A percentile compares a stretch with the other conserved stretches of the same genome.
These are phyloP conservation scores for Parasteatoda lunata DNA, from an alignment of 2,888 invertebrate genomes.

Conservation along the genomic window DNA sequence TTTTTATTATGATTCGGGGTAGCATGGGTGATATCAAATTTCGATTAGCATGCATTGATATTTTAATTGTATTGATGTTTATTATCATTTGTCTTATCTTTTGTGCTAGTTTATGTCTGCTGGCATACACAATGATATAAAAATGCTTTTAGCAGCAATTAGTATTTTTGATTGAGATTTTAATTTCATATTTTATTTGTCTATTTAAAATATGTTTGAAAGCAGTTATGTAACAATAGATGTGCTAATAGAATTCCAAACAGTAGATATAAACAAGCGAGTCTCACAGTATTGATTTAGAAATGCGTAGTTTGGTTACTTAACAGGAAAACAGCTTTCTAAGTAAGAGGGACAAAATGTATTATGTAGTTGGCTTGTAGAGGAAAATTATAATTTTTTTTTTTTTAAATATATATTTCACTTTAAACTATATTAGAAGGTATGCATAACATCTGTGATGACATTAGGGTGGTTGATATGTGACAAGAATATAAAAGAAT, in stretches of 20 bases:
- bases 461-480: constrained; percentile 37
- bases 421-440: constrained; percentile 50
- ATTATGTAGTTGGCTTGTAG: constrained; percentile 54
- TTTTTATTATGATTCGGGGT: neutral
- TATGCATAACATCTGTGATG: constrained; percentile 67
- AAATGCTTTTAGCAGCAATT: constrained; percentile 66
- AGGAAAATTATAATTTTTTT: constrained; percentile 45
- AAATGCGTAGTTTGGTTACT: constrained; percentile 62
- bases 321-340: constrained; percentile 52
- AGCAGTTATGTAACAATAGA: constrained; percentile 63
- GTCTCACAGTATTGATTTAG: constrained; percentile 50
- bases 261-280: constrained; percentile 38
- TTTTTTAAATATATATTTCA: constrained; percentile 25
- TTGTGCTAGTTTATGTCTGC: constrained; percentile 15
- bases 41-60: neutral
- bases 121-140: constrained; percentile 68
- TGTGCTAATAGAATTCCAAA: constrained; percentile 61
- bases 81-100: neutral
- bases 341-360: constrained; percentile 26
- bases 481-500: neutral
- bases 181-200: constrained; percentile 25
- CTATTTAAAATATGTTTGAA: constrained; percentile 46
- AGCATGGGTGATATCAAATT: neutral
- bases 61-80: neutral
- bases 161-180: constrained; percentile 51